Percentiles rank a stretch among this genome's conserved stretches.
Evolutionary conservation across 2,113 vertebrate genomes (phyloP).

Genomic region (Climacteris rufus): DNA sequence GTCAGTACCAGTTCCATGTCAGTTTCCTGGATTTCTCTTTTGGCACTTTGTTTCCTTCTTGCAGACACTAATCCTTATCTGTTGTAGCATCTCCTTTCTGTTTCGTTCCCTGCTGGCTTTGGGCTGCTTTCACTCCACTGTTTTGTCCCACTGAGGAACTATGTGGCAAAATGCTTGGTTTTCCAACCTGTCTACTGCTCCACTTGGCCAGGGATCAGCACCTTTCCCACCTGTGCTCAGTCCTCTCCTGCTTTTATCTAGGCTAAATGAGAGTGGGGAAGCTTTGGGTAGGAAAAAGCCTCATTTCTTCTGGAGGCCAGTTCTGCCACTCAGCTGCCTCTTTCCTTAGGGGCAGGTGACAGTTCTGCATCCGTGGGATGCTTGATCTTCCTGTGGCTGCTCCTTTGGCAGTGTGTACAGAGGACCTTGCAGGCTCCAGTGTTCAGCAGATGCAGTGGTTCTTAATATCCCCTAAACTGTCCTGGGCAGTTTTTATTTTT

Average conservation of each 20-base stretch:
- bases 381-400: background rate
- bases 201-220: background rate
- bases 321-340: rapidly evolving
- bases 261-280: background rate
- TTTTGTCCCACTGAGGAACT: background rate
- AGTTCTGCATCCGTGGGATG: background rate
- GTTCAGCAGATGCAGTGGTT: background rate
- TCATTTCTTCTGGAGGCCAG: rapidly evolving
- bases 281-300: background rate
- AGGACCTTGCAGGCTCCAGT: background rate
- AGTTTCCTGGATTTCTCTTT: background rate
- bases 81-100: background rate
- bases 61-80: too few relatives aligned
- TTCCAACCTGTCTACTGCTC: background rate
- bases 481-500: background rate
- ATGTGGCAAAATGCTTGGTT: background rate
- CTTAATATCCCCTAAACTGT: background rate
- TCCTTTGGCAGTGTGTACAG: background rate
- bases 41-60: background rate
- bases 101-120: rapidly evolving
- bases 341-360: background rate
- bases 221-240: background rate
- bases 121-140: background rate
- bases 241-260: background rate
- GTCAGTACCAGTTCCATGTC: rapidly evolving